phyloP scores from a whole-genome alignment of 2,113 vertebrate species.

The Montifringilla adamsi region DNA sequence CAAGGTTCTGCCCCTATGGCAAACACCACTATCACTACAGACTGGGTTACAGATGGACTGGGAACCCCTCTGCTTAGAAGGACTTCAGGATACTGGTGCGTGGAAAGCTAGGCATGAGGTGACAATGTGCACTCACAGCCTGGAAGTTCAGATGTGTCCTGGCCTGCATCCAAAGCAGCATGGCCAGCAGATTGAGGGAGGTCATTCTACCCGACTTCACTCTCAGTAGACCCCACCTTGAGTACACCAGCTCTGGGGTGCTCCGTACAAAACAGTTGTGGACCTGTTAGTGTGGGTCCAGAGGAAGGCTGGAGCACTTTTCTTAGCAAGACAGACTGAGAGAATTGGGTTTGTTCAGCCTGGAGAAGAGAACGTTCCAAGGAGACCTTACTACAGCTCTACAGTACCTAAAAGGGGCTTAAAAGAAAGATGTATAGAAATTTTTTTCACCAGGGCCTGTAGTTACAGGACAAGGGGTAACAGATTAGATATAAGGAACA shows the following conservation, averaged over 20 bases:
- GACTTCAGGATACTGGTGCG: not conserved
- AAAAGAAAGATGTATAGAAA: not conserved
- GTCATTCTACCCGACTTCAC: not conserved
- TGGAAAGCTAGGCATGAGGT: not conserved
- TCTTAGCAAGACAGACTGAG: not conserved
- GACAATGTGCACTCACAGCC: rapidly evolving
- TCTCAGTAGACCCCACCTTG: not conserved
- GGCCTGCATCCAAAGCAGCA: not conserved
- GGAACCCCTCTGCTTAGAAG: not conserved
- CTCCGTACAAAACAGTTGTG: not conserved
- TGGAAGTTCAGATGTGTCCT: rapidly evolving
- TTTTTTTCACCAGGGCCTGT: not conserved
- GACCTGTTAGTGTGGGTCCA: not conserved
- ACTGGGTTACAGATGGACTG: not conserved
- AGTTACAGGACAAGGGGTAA: not conserved
- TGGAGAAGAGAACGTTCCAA: not conserved
- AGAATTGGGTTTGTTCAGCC: not conserved
- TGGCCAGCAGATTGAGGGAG: not conserved
- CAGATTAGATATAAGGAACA: not conserved
- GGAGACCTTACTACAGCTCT: not conserved
- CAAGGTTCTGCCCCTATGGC: not conserved
- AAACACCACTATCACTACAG: not conserved
- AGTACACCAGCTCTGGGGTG: not conserved
- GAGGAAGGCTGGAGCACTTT: not conserved
- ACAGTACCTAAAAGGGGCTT: not conserved